Conservation (phyloP, 2,888 invertebrate genomes). For the Megalurothrips usitatus region DNA sequence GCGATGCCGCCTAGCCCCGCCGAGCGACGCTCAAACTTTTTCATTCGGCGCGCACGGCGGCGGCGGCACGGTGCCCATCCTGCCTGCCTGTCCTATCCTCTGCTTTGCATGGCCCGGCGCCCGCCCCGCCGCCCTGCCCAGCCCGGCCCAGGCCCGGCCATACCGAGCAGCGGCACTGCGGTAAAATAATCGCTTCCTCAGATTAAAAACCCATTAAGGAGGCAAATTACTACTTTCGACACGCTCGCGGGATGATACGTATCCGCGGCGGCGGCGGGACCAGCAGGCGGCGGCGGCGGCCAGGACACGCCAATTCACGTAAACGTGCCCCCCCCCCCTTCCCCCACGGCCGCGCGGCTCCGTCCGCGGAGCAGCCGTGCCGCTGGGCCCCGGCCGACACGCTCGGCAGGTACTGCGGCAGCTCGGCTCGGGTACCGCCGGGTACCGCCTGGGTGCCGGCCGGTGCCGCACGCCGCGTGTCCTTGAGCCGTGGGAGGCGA, state of each 20-base stretch:
- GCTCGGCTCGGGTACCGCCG: background rate
- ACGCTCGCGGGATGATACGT: slow-evolving; percentile 11
- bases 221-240: slow-evolving; percentile 19
- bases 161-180: background rate
- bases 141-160: slow-evolving; percentile 1
- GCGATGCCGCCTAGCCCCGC: too few species aligned
- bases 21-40: too few species aligned
- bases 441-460: background rate
- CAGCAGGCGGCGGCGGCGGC: too few species aligned
- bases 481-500: background rate
- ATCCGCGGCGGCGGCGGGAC: background rate
- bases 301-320: background rate
- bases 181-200: slow-evolving; percentile 12
- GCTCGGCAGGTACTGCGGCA: too few species aligned
- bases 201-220: slow-evolving; percentile 18
- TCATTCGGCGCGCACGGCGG: too few species aligned
- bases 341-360: too few species aligned
- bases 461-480: background rate
- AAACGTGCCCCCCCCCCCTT: background rate
- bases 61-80: too few species aligned
- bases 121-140: background rate
- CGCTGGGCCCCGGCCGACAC: too few species aligned
- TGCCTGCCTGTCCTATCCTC: too few species aligned
- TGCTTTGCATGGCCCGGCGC: too few species aligned
- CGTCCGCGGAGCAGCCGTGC: too few species aligned